Base-by-base conservation (phyloP, 1,140 invertebrate genomes). In the Propsilocerus akamusi region DNA sequence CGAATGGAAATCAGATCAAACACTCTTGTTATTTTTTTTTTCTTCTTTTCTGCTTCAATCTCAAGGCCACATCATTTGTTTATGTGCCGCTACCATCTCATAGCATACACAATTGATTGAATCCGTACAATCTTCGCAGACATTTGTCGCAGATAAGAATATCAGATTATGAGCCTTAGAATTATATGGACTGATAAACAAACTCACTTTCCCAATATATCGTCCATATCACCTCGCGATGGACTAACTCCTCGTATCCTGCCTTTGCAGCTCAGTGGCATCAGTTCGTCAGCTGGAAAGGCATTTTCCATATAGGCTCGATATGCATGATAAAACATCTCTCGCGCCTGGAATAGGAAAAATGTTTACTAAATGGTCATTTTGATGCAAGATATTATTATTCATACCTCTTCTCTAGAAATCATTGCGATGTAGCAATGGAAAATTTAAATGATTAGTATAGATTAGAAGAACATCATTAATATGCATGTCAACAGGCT, bases 321-420 rank as follows among this genome's bases (percentile, higher is more conserved):
- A 64, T 95, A 98, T n/a, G 88, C 93, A 77, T 97, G 94, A 68
- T 92, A 90, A 67, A 97, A 97, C 91, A 97, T 95, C 59, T 90
- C 84, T 41, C 86, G 72, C 11, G 90, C 80, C 69, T 94, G 81
- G 56, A 87, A 80, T 62, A 86, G 89, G 59, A 32, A 74, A 70
- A 52, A 51, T 53, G 25, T 53, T 5, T 10, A 52, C 48, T n/a
- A n/a, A n/a, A n/a, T n/a, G 46, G 46, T 26, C 41, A 47, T 25
- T 32, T 47, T 47, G 20, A 37, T 2, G 25, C 10, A 26, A 0
- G 22, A 49, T 30, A 28, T 11, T 24, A 32, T 12, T 23, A 37
- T 47, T 30, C 25, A 20, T 25, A 34, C 24, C 37, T 49, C 48
- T 24, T 48, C 20, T 17, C 32, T 25, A 28, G 11, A 50, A 30